Evolutionary conservation across 2,113 vertebrate species (phyloP).

Genomic region (Semicossyphus pulcher): DNA sequence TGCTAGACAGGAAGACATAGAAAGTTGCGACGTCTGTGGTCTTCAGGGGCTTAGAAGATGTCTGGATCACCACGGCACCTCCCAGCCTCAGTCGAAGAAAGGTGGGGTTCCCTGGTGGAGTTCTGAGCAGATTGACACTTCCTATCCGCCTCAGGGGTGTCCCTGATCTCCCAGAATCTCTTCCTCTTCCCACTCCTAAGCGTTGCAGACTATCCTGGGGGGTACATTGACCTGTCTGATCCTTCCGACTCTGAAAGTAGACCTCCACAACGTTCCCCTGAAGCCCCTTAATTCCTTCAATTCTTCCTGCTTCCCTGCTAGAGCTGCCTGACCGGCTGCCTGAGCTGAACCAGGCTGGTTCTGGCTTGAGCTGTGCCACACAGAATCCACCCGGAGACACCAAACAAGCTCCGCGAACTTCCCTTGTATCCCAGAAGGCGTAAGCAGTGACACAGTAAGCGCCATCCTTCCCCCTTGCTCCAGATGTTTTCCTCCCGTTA

Average conservation of each 20-base stretch:
- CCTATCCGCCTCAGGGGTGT: constrained; percentile 91
- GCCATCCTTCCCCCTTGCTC: constrained; percentile 50
- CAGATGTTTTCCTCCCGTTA: constrained; percentile 21
- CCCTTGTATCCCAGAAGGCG: constrained; percentile 88
- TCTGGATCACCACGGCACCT: constrained; percentile 86
- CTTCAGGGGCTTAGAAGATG: constrained; percentile 84
- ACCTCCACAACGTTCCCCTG: constrained; percentile 89
- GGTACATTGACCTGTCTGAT: constrained; percentile 81
- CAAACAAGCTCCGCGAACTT: constrained; percentile 87
- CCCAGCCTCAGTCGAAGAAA: constrained; percentile 88
- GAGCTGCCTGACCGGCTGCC: constrained; percentile 76
- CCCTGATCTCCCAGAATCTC: constrained; percentile 56
- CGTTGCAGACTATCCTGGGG: constrained; percentile 81
- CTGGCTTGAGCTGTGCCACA: constrained; percentile 87
- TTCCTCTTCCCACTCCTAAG: constrained; percentile 60
- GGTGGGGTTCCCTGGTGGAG: constrained; percentile 80
- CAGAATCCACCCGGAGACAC: constrained; percentile 87
- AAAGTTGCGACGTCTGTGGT: constrained; percentile 89
- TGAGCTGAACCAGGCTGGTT: constrained; percentile 87
- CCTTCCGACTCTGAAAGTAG: constrained; percentile 87
- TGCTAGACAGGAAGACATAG: constrained; percentile 86
- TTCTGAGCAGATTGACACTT: constrained; percentile 87
- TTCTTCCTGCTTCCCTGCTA: constrained; percentile 75
- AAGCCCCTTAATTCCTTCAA: constrained; percentile 59
- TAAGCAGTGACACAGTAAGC: constrained; percentile 90